Evolutionary conservation across 2,888 invertebrate genomes (phyloP).

Genomic region (Eustalomyia histrio): DNA sequence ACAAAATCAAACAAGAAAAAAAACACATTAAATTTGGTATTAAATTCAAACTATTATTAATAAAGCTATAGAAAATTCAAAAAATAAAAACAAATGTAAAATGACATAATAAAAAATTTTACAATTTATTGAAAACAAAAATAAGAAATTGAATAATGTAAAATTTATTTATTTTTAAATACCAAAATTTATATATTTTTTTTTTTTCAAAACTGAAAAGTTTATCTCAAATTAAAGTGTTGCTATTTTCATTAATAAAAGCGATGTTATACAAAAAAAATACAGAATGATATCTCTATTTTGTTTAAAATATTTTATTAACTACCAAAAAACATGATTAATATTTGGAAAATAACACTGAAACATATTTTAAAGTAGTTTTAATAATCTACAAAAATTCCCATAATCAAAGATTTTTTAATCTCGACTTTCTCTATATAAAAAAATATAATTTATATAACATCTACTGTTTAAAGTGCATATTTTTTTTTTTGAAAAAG

Average conservation of each 20-base stretch:
- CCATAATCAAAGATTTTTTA: background rate
- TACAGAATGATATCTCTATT: constrained; percentile 23
- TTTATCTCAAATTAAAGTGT: background rate
- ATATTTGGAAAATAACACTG: background rate
- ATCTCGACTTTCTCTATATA: constrained; percentile 37
- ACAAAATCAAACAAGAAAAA: constrained; percentile 5
- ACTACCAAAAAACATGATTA: constrained; percentile 11
- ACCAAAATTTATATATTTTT: background rate
- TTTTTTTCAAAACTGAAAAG: background rate
- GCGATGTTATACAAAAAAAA: constrained; percentile 18
- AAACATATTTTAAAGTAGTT: background rate
- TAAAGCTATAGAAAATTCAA: background rate
- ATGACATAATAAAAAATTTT: background rate
- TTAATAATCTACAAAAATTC: background rate
- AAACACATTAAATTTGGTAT: background rate
- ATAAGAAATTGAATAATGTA: too few species aligned
- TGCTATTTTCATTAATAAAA: constrained; percentile 14
- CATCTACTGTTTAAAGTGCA: background rate
- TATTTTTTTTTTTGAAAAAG: background rate
- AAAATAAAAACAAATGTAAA: background rate
- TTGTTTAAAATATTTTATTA: constrained; percentile 3
- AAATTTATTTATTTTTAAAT: background rate
- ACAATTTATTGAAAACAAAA: background rate
- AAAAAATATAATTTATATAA: background rate
- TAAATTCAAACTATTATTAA: background rate